These are phyloP conservation scores for Tribolium castaneum DNA, from an alignment of 1,140 invertebrate genomes.

Conservation along the genomic window DNA sequence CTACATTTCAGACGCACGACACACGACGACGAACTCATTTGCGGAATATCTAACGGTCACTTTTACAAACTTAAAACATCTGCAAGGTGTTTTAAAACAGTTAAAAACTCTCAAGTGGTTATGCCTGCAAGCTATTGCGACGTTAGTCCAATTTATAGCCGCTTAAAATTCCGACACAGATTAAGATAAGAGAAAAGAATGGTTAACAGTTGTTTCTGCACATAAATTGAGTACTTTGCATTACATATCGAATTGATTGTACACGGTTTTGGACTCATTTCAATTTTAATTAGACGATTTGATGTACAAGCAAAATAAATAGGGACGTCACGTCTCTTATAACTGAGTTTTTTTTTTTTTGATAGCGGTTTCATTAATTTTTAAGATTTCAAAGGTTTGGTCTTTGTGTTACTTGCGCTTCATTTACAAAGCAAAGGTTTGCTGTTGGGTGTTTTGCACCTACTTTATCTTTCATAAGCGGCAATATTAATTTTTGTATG, in stretches of 20 bases:
- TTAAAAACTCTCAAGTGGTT: not conserved
- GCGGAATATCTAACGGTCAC: conserved; percentile 2
- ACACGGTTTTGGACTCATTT: too few relatives aligned
- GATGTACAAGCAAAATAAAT: not conserved
- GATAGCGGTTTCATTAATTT: not conserved
- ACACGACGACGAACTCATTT: not conserved
- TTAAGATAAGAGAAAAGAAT: not conserved
- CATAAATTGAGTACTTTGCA: not conserved
- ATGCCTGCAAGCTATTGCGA: not conserved
- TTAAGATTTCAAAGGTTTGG: not conserved
- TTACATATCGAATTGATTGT: too few relatives aligned
- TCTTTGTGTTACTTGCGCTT: not conserved
- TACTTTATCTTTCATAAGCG: not conserved
- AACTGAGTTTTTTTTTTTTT: conserved; percentile 2
- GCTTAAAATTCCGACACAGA: not conserved
- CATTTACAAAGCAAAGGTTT: not conserved
- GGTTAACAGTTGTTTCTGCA: not conserved
- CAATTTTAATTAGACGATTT: not conserved
- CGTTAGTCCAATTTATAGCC: not conserved
- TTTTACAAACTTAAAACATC: not conserved
- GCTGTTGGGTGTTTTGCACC: not conserved
- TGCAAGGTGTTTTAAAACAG: not conserved
- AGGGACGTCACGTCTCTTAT: not conserved
- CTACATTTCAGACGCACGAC: conserved; percentile 21
- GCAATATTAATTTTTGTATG: not conserved